A percentile compares a stretch with the other conserved stretches of the same genome.
phyloP scores from a whole-genome alignment of 2,888 invertebrate genomes.

The Synergus umbraculus region DNA sequence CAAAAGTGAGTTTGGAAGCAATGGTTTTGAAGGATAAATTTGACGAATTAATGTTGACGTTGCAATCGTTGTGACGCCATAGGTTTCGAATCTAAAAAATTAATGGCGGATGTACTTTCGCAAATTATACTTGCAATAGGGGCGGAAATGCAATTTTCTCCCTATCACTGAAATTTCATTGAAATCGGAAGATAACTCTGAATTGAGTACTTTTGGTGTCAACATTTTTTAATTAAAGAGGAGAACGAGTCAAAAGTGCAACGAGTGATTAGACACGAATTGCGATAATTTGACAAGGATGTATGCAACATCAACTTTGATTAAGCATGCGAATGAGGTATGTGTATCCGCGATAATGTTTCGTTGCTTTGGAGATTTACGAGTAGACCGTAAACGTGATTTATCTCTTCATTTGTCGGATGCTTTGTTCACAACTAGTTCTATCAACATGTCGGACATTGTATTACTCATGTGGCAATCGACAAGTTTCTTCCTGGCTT shows the following conservation, averaged over 20 bases:
- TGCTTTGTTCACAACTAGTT: not conserved
- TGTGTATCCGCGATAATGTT: not conserved
- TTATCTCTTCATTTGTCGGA: not conserved
- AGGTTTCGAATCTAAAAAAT: not conserved
- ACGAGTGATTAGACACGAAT: not conserved
- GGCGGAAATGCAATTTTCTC: not conserved
- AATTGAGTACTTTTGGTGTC: not conserved
- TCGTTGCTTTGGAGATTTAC: not conserved
- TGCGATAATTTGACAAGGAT: not conserved
- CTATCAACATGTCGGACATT: not conserved
- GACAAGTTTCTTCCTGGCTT: no score
- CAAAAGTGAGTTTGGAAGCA: not conserved
- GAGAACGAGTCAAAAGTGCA: not conserved
- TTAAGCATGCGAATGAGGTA: not conserved
- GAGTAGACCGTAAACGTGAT: not conserved
- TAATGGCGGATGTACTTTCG: not conserved
- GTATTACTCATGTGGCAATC: no score
- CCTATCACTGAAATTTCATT: not conserved
- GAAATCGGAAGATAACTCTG: not conserved
- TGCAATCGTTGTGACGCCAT: not conserved
- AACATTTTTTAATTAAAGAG: not conserved
- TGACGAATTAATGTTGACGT: not conserved
- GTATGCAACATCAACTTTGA: not conserved
- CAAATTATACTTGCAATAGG: not conserved
- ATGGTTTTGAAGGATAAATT: not conserved